Conservation (phyloP, 35 echinoderm and acorn worm species). For the Amphiura filiformis region DNA sequence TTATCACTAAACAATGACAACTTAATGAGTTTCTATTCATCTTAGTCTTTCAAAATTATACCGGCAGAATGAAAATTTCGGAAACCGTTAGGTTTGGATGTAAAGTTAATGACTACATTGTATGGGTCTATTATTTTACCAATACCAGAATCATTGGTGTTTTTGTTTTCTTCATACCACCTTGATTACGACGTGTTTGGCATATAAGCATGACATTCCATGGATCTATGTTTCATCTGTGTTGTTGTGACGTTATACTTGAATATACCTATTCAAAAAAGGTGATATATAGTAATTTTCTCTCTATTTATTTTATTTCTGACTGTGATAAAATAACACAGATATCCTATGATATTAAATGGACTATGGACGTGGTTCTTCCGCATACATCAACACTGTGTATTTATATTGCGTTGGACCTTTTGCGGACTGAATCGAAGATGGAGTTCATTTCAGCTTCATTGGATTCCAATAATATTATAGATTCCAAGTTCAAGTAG, state of each 20-base stretch:
- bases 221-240: neutral
- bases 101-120: too few relatives aligned
- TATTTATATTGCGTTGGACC: too few relatives aligned
- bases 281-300: neutral
- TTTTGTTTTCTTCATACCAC: neutral
- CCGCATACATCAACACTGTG: too few relatives aligned
- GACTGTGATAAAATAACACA: neutral
- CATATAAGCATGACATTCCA: neutral
- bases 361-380: too few relatives aligned
- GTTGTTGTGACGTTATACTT: neutral
- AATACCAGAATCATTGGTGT: neutral
- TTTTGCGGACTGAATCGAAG: too few relatives aligned
- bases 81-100: neutral
- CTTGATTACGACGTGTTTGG: neutral
- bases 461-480: too few relatives aligned
- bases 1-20: neutral
- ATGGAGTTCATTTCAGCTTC: too few relatives aligned
- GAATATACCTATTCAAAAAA: neutral
- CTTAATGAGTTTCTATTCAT: neutral
- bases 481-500: too few relatives aligned
- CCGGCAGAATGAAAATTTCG: neutral
- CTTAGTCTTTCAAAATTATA: neutral
- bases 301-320: neutral
- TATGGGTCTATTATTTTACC: neutral
- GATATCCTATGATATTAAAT: neutral